Base-by-base conservation (phyloP, 2,113 vertebrate genomes). In the Gorilla gorilla region DNA sequence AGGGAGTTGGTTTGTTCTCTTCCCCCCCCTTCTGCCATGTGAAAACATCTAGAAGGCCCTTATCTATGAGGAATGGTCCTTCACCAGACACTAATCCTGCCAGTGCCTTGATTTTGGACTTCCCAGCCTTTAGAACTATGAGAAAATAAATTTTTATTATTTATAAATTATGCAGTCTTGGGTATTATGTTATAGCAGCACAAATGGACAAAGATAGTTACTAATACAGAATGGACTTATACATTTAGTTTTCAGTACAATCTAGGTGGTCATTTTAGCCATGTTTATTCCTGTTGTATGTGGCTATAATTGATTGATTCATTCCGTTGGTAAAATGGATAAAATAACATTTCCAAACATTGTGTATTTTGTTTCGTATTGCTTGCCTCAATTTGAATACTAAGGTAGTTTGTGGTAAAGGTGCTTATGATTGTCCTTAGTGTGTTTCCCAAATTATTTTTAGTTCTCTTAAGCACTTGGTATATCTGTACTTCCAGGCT, bases 301-400 rank as follows among this genome's bases (percentile, higher is more conserved):
- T 82, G 7, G 0, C n/a, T 95, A 55, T 70, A 12, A 93, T n/a
- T 79, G 13, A 48, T 38, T 52, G 8, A 76, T 61, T 89, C 14
- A 92, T 81, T 95, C 18, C 25, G 5, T 82, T 92, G 85, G 16
- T 48, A 84, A 96, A 73, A 91, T 66, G 17, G 2, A 27, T 96
- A 30, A 92, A 95, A 45, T 52, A 25, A 12, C 22, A 61, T 68
- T 96, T 97, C 25, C 12, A 94, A 89, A 81, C 16, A 61, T 81
- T n/a, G 13, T 89, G 0, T 72, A 68, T 57, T 86, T 82, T 86
- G 50, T 6, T 43, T 89, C 43, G 70, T 89, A 61, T 61, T 80
- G 18, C 17, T 76, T 86, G 5, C 52, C n/a, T 89, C 59, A 32
- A 57, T 52, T 76, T 90, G 59, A 70, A 61, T 78, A 70, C 64